Conservation (phyloP, 2,888 invertebrate genomes). For the Nowickia ferox region DNA sequence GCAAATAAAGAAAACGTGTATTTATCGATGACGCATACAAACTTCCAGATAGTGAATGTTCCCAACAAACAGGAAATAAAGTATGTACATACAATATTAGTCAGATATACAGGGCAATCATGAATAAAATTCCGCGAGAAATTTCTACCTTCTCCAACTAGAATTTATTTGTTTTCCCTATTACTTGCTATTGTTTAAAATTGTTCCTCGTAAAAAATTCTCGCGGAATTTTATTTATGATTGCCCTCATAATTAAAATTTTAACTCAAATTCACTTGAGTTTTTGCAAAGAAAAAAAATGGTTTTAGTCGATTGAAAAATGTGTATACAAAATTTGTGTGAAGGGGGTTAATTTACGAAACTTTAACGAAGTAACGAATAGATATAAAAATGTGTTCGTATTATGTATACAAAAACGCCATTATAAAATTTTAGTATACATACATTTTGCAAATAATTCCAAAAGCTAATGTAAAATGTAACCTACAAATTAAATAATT, state of each 20-base stretch:
- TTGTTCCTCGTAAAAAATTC: no score
- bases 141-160: no score
- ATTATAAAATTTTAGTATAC: slow-evolving; percentile 39
- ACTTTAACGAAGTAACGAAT: background rate
- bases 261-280: no score
- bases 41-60: background rate
- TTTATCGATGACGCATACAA: slow-evolving; percentile 43
- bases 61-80: background rate
- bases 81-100: background rate
- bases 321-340: slow-evolving; percentile 11
- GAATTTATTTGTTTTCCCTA: no score
- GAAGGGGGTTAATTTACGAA: slow-evolving; percentile 25
- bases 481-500: slow-evolving; percentile 19
- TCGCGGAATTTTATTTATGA: no score
- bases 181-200: no score
- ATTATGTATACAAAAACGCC: background rate
- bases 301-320: background rate
- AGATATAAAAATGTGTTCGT: background rate
- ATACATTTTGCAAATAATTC: slow-evolving; percentile 17
- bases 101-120: no score
- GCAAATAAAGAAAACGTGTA: slow-evolving; percentile 46
- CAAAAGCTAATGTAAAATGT: background rate
- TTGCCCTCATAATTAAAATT: no score
- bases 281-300: background rate
- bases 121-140: no score